phyloP scores from a whole-genome alignment of 2,797 vertebrate species.

The Brachymystax lenok region DNA sequence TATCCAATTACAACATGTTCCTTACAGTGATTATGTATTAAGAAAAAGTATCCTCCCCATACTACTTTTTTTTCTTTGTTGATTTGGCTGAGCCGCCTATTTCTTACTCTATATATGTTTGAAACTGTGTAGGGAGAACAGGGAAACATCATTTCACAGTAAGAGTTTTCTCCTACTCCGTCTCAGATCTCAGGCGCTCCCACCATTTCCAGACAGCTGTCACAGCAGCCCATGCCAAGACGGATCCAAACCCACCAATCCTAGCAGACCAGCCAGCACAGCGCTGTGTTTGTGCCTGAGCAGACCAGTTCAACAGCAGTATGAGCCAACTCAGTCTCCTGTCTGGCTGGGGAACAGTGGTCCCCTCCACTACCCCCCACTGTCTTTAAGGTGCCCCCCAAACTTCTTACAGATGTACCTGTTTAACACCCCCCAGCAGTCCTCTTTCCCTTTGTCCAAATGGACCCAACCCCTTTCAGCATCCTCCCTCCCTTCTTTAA shows the following conservation, averaged over 20 bases:
- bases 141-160: conserved; percentile 66
- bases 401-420: conserved; percentile 44
- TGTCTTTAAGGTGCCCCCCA: conserved; percentile 51
- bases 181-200: conserved; percentile 65
- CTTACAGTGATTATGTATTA: conserved; percentile 38
- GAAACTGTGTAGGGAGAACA: conserved; percentile 52
- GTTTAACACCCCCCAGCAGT: conserved; percentile 25
- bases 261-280: conserved; percentile 50
- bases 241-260: conserved; percentile 67
- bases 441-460: conserved; percentile 30
- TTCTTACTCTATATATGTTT: conserved; percentile 41
- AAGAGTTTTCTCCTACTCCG: conserved; percentile 50
- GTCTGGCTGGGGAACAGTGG: conserved; percentile 29
- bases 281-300: conserved; percentile 58
- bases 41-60: conserved; percentile 32
- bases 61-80: conserved; percentile 46
- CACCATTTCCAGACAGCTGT: conserved; percentile 79
- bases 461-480: not conserved
- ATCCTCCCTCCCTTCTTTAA: conserved; percentile 7
- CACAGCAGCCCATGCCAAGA: conserved; percentile 62
- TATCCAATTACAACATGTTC: conserved; percentile 68
- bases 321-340: conserved; percentile 44
- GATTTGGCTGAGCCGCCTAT: conserved; percentile 48
- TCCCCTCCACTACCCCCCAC: conserved; percentile 39
- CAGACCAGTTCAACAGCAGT: conserved; percentile 59